Evolutionary conservation across 1,140 invertebrate species (phyloP), one percentile per base, ranked within the genome.

Genomic region (Littorina saxatilis): DNA sequence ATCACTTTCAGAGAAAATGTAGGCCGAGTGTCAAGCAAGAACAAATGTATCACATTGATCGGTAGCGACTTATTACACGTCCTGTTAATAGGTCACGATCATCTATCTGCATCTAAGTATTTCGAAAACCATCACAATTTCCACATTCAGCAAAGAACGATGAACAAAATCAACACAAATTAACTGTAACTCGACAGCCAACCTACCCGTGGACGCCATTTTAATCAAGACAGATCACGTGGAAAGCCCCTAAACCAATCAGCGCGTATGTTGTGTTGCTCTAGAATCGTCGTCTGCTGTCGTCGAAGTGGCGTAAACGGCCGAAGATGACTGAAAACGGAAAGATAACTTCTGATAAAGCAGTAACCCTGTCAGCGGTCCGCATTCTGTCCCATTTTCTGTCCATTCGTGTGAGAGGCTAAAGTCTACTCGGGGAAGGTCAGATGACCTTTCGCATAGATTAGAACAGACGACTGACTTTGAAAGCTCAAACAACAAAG

Each of bases 171-270:
- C 27, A 13, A 9, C 13, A 9, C 15, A 58, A 58, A 20, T 58
- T 7, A 58, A n/a, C 55, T 58, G 17, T n/a, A n/a, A 0, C 17
- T 0, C 17, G n/a, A n/a, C 37, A 68, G 4, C 15, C 63, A 15
- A 68, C 63, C 37, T 32, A 68, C 63, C 63, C 15, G 63, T 37
- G 32, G 63, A 15, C 29, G 63, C 63, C 63, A 68, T 68, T 61
- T 68, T 68, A 32, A 39, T 37, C 63, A 15, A 20, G 32, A 1
- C 13, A 35, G 37, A 37, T 68, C 63, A 68, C 63, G 23, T 68
- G 63, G 32, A 35, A 1, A 13, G 15, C 13, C 15, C 63, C 15
- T 15, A 37, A 7, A 39, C 63, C 63, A 68, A 68, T 35, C 63
- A 68, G 55, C 17, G 20, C 20, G 23, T 27, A 7, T 58, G 55